Conservation (phyloP, 2,797 vertebrate genomes). For the Spinus olivaceus region DNA sequence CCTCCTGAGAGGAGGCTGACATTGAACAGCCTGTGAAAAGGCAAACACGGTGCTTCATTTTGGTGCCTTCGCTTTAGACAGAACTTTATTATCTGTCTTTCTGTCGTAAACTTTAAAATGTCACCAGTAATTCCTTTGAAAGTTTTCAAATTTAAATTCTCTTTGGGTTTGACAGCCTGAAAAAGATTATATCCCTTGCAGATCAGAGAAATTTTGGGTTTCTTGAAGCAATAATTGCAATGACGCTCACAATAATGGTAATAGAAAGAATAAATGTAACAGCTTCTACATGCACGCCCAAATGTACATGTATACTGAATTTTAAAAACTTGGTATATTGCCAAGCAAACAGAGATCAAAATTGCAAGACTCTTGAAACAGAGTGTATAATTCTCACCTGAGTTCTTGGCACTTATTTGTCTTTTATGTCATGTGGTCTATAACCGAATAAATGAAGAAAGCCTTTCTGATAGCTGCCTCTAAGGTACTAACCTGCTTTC, state of each 20-base stretch:
- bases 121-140: background rate
- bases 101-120: background rate
- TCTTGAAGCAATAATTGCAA: background rate
- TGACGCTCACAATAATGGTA: background rate
- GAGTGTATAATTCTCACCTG: background rate
- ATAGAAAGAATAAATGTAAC: background rate
- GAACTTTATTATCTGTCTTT: background rate
- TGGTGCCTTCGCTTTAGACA: background rate
- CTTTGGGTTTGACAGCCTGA: background rate
- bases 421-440: slow-evolving; percentile 5
- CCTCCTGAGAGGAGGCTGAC: background rate
- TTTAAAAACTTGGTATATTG: background rate
- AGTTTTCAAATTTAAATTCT: background rate
- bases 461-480: background rate
- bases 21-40: background rate
- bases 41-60: background rate
- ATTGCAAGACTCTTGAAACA: background rate
- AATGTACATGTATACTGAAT: background rate
- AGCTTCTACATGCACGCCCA: background rate
- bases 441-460: slow-evolving; percentile 44
- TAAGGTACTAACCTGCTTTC: background rate
- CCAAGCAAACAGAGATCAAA: background rate
- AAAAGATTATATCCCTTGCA: background rate
- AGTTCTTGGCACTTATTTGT: background rate
- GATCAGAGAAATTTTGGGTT: background rate